These are phyloP conservation scores for Zapus hudsonius DNA, from an alignment of 2,113 vertebrate genomes.

Conservation along the genomic window DNA sequence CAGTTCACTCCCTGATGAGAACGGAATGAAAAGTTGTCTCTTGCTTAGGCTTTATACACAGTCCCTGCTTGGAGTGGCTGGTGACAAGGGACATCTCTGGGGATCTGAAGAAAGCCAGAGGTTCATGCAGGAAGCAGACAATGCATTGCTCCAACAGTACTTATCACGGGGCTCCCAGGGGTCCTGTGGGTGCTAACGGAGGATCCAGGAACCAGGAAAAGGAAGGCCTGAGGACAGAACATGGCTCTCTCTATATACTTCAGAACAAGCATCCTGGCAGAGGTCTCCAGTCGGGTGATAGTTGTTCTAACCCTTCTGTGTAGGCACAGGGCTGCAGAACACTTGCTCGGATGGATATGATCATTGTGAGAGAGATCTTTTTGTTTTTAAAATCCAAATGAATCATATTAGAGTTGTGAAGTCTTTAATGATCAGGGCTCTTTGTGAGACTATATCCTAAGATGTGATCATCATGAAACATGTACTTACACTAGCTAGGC, in stretches of 20 bases:
- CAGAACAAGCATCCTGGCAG: background rate
- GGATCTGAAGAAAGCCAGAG: constrained; percentile 55
- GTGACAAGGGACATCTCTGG: background rate
- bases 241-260: background rate
- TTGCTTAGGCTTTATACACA: background rate
- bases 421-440: background rate
- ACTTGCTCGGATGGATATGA: background rate
- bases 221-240: background rate
- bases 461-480: background rate
- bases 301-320: background rate
- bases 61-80: constrained; percentile 23
- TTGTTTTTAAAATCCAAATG: constrained; percentile 32
- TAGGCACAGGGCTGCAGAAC: background rate
- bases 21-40: constrained; percentile 31
- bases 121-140: constrained; percentile 5
- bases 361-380: background rate
- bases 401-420: background rate
- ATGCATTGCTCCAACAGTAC: background rate
- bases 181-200: background rate
- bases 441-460: background rate
- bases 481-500: background rate
- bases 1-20: background rate
- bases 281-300: background rate
- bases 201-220: constrained; percentile 4
- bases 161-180: constrained; percentile 12